Evolutionary conservation across 2,113 vertebrate genomes (phyloP).

Genomic region (Taurulus bubalis): DNA sequence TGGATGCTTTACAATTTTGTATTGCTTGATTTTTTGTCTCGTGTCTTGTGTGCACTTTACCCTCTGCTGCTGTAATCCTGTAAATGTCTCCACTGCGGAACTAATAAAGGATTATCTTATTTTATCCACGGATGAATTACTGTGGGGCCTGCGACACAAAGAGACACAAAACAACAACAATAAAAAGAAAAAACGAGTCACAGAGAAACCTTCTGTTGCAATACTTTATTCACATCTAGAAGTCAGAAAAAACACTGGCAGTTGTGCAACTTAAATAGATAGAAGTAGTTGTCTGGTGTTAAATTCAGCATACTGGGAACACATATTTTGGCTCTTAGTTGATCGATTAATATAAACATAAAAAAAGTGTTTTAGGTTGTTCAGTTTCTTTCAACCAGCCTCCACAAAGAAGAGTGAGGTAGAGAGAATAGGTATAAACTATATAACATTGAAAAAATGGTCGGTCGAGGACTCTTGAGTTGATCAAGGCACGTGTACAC

Average conservation of each 20-base stretch:
- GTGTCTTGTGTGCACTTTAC: too few relatives aligned
- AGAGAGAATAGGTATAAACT: background rate
- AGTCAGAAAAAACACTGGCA: slow-evolving; percentile 10
- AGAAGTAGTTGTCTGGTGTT: background rate
- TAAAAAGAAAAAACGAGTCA: background rate
- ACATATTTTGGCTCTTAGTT: background rate
- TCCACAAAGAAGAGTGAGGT: slow-evolving; percentile 20
- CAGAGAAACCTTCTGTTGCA: background rate
- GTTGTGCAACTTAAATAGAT: background rate
- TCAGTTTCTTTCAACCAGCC: background rate
- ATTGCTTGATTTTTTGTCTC: too few relatives aligned
- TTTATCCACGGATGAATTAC: background rate
- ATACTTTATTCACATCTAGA: slow-evolving; percentile 35
- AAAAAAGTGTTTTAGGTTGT: background rate
- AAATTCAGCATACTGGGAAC: background rate
- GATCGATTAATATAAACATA: background rate
- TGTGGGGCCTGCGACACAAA: background rate
- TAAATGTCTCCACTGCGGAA: too few relatives aligned
- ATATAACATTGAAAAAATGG: background rate
- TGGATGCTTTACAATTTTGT: too few relatives aligned
- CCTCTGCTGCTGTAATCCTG: too few relatives aligned
- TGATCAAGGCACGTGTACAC: slow-evolving; percentile 24
- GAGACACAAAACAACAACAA: too few relatives aligned
- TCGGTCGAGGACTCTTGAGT: slow-evolving; percentile 2
- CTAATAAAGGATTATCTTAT: too few relatives aligned